Conservation (phyloP, 2,888 invertebrate genomes). For the Perdita meconis region DNA sequence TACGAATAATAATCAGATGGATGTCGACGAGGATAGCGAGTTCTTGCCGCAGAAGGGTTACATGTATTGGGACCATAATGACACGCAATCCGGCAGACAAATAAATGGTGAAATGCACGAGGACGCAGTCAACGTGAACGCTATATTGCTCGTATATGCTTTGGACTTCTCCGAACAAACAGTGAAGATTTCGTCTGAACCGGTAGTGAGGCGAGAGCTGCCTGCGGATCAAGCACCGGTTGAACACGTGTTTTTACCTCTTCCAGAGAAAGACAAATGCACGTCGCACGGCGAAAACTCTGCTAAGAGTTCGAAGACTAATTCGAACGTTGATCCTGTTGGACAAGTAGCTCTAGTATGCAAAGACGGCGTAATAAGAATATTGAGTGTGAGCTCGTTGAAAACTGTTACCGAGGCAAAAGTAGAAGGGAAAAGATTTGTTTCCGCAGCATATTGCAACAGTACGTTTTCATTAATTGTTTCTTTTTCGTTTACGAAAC, state of each 20-base stretch:
- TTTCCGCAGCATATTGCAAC: slow-evolving; percentile 93
- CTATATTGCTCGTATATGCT: slow-evolving; percentile 86
- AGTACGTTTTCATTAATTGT: slow-evolving; percentile 85
- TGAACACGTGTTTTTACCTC: slow-evolving; percentile 89
- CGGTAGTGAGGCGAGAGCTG: slow-evolving; percentile 87
- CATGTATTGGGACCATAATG: slow-evolving; percentile 87
- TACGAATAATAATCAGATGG: slow-evolving; percentile 80
- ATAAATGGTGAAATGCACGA: slow-evolving; percentile 85
- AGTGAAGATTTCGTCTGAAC: slow-evolving; percentile 86
- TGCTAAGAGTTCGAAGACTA: slow-evolving; percentile 46
- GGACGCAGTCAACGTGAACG: slow-evolving; percentile 71
- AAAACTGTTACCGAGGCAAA: slow-evolving; percentile 89
- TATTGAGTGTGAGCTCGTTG: slow-evolving; percentile 90
- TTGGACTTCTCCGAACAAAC: slow-evolving; percentile 85
- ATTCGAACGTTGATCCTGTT: slow-evolving; percentile 64
- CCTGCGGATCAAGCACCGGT: slow-evolving; percentile 88
- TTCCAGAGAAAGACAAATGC: slow-evolving; percentile 77
- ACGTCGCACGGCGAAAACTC: slow-evolving; percentile 42
- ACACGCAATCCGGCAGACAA: slow-evolving; percentile 86
- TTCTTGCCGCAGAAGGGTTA: slow-evolving; percentile 82
- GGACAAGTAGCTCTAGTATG: slow-evolving; percentile 90
- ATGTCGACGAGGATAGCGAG: slow-evolving; percentile 82
- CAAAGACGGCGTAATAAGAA: slow-evolving; percentile 89
- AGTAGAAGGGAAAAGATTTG: slow-evolving; percentile 89
- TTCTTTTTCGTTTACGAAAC: background rate